These are phyloP conservation scores for Nicator chloris DNA, from an alignment of 2,113 vertebrate genomes.

Conservation along the genomic window DNA sequence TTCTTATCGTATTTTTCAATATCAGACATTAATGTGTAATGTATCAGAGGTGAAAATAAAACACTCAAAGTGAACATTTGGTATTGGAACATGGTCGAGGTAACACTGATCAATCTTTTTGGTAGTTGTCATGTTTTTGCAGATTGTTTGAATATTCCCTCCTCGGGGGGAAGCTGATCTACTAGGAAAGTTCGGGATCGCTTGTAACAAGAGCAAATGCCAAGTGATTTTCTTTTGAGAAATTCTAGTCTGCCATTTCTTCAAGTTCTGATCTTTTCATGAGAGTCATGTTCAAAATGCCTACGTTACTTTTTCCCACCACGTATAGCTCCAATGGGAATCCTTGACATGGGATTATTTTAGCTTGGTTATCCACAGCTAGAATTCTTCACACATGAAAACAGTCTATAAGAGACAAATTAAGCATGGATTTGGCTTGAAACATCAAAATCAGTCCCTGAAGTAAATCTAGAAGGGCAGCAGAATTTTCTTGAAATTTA, in stretches of 20 bases:
- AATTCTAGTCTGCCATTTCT: neutral
- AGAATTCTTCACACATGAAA: neutral
- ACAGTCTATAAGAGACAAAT: neutral
- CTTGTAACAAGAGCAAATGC: neutral
- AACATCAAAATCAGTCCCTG: neutral
- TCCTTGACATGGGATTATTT: neutral
- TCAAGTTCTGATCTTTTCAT: neutral
- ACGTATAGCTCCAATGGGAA: neutral
- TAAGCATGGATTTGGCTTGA: neutral
- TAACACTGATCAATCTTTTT: constrained; percentile 20
- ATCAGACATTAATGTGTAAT: constrained; percentile 11
- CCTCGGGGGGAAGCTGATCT: neutral
- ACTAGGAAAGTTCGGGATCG: neutral
- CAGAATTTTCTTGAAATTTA: neutral
- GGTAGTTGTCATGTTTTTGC: neutral
- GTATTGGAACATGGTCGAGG: neutral
- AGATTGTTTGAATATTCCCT: neutral
- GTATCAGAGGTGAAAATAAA: constrained; percentile 35
- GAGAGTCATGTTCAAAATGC: neutral
- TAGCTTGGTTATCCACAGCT: neutral
- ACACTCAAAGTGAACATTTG: constrained; percentile 30
- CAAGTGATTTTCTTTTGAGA: neutral
- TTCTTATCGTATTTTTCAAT: neutral
- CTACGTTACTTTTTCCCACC: neutral
- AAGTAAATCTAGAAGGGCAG: neutral